Conservation (phyloP, 2,113 vertebrate genomes). For the Cyrtonyx montezumae region DNA sequence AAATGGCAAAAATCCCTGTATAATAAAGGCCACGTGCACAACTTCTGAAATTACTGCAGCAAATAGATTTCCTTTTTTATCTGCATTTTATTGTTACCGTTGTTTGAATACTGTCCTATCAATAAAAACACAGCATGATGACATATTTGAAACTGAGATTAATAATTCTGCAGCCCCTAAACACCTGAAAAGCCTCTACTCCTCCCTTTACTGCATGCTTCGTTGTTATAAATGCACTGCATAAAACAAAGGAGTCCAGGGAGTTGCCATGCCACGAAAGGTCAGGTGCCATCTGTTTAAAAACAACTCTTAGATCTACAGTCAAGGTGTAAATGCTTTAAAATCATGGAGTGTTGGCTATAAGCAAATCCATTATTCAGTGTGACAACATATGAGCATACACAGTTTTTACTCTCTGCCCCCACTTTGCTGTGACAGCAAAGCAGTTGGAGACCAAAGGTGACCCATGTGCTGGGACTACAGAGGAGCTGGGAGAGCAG, state of each 20-base stretch:
- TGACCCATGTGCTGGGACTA: fast-evolving
- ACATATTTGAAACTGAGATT: background rate
- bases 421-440: background rate
- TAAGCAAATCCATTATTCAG: background rate
- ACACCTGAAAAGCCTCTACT: constrained; percentile 5
- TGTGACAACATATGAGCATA: background rate
- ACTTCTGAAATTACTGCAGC: background rate
- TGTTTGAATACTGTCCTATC: background rate
- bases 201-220: background rate
- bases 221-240: background rate
- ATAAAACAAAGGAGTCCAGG: background rate
- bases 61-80: background rate
- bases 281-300: constrained; percentile 21
- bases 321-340: background rate
- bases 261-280: background rate
- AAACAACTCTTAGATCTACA: background rate
- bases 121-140: background rate
- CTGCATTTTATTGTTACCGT: background rate
- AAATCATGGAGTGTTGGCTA: background rate
- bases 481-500: background rate
- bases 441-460: background rate
- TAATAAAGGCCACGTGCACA: background rate
- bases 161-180: constrained; percentile 50
- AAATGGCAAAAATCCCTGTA: background rate
- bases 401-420: background rate